phyloP scores from a whole-genome alignment of 1,140 invertebrate genomes.

The Brachionus sp. region DNA sequence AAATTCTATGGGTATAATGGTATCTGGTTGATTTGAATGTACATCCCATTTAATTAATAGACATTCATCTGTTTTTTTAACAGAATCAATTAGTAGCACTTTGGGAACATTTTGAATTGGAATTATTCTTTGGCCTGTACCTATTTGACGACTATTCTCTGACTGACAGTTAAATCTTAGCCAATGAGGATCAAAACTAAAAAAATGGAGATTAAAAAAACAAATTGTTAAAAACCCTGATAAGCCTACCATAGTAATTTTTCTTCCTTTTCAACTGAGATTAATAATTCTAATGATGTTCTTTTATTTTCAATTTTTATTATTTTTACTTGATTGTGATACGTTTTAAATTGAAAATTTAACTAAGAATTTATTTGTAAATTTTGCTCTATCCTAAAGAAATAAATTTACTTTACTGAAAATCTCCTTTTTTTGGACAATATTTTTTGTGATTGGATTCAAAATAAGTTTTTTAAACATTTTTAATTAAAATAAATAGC shows the following conservation, averaged over 20 bases:
- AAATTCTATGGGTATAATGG: slow-evolving; percentile 14
- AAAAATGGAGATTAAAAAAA: neutral
- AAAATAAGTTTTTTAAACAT: slow-evolving; percentile 12
- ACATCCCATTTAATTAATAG: neutral
- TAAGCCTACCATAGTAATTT: neutral
- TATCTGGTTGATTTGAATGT: neutral
- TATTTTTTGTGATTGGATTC: neutral
- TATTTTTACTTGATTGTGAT: neutral
- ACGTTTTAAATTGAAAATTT: neutral
- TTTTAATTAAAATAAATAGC: neutral
- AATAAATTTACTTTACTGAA: neutral
- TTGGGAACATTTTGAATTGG: neutral
- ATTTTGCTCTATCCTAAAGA: neutral
- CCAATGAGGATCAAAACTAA: slow-evolving; percentile 40
- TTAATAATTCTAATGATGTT: neutral
- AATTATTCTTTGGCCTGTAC: slow-evolving; percentile 34
- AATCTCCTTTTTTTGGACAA: neutral
- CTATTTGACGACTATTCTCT: neutral
- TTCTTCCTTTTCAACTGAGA: neutral
- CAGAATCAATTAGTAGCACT: neutral
- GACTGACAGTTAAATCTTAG: slow-evolving; percentile 45
- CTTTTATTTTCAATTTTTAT: neutral
- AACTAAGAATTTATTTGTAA: neutral
- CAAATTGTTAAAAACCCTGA: neutral
- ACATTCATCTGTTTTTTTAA: neutral